Evolutionary conservation across 2,113 vertebrate species (phyloP).

Genomic region (Oncorhynchus clarkii): DNA sequence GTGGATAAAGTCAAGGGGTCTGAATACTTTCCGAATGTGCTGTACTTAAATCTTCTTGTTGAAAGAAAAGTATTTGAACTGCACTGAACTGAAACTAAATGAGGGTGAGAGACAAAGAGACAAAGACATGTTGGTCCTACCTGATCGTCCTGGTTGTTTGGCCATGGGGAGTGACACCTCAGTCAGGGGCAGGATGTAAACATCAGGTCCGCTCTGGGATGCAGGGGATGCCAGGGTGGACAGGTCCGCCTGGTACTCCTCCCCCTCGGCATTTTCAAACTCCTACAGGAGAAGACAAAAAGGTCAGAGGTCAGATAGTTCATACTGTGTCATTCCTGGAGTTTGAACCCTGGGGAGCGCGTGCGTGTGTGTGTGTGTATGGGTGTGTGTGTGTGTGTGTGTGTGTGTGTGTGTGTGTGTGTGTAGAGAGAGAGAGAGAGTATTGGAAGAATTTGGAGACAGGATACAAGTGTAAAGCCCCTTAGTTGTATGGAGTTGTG

Average conservation of each 20-base stretch:
- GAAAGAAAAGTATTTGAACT: too few relatives aligned
- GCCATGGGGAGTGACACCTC: slow-evolving; percentile 88
- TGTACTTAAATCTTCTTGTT: too few relatives aligned
- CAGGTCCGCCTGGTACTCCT: slow-evolving; percentile 80
- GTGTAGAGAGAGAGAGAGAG: not conserved
- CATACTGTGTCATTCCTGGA: not conserved
- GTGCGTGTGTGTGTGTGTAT: too few relatives aligned
- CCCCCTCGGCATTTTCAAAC: slow-evolving; percentile 89
- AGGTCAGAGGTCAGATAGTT: slow-evolving; percentile 16
- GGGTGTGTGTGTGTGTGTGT: too few relatives aligned
- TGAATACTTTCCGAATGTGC: too few relatives aligned
- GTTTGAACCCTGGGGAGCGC: too few relatives aligned
- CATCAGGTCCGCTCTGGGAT: slow-evolving; percentile 82
- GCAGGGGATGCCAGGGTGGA: slow-evolving; percentile 83
- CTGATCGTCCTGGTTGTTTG: slow-evolving; percentile 86
- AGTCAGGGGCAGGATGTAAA: slow-evolving; percentile 92
- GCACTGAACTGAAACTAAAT: too few relatives aligned
- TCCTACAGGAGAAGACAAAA: slow-evolving; percentile 71
- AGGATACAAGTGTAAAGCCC: slow-evolving; percentile 58
- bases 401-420: too few relatives aligned
- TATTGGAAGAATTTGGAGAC: slow-evolving; percentile 12
- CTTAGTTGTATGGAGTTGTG: slow-evolving; percentile 44
- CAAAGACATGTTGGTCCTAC: slow-evolving; percentile 63
- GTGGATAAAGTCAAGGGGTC: too few relatives aligned
- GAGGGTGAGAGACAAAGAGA: too few relatives aligned